Conservation (phyloP, 2,888 invertebrate genomes). For the Drosophila rellima region DNA sequence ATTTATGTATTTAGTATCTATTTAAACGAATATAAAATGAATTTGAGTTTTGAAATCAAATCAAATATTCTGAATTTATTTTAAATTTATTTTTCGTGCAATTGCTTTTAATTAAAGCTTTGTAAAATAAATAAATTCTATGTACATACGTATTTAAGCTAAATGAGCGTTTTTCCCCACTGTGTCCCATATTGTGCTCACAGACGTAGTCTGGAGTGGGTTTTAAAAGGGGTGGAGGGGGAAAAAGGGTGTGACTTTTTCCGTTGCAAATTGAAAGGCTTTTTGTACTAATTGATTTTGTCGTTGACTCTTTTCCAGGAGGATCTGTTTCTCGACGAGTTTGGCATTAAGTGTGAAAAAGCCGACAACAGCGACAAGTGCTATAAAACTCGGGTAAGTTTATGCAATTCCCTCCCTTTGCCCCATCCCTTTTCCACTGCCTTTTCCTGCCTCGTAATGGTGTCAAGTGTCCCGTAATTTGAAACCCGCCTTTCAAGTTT, state of each 20-base stretch:
- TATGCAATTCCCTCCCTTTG: neutral
- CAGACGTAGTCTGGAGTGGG: neutral
- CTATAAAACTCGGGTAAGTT: slow-evolving; percentile 81
- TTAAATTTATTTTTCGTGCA: no score
- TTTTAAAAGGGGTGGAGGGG: neutral
- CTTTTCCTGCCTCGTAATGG: neutral
- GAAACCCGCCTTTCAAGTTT: slow-evolving; percentile 49
- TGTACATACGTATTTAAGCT: neutral
- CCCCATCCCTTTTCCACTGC: neutral
- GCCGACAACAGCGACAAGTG: slow-evolving; percentile 77
- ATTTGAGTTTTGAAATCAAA: no score
- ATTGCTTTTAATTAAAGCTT: neutral
- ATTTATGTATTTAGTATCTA: no score
- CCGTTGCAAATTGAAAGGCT: slow-evolving; percentile 44
- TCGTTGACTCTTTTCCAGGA: slow-evolving; percentile 69
- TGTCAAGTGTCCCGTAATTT: slow-evolving; percentile 57
- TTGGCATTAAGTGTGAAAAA: slow-evolving; percentile 75
- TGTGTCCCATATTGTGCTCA: slow-evolving; percentile 7
- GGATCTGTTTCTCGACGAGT: slow-evolving; percentile 79
- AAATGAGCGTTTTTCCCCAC: neutral
- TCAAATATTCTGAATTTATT: no score
- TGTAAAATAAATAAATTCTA: neutral
- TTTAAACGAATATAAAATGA: no score
- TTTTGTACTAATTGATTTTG: slow-evolving; percentile 37
- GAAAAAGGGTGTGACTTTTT: slow-evolving; percentile 30